Evolutionary conservation across 2,113 vertebrate species (phyloP).

Genomic region (Hyla sarda): DNA sequence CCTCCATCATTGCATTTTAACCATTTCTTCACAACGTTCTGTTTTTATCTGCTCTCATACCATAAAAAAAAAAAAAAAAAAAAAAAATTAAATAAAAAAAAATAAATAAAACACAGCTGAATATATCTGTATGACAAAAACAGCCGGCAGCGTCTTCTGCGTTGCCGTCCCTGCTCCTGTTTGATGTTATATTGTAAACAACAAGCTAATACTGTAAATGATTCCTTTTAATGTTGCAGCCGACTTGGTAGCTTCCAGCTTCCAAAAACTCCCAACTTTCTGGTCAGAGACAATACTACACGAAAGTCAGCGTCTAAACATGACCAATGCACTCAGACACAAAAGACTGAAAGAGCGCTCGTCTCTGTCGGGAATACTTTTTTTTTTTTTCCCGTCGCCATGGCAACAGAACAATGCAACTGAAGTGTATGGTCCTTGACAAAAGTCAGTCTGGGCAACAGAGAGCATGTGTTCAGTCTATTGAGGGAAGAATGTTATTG

Average conservation of each 20-base stretch:
- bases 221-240: background rate
- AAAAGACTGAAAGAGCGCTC: background rate
- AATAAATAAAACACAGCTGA: background rate
- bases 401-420: constrained; percentile 31
- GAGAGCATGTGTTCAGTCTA: constrained; percentile 5
- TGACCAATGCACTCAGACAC: constrained; percentile 15
- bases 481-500: constrained; percentile 10
- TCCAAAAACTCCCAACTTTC: background rate
- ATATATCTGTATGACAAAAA: background rate
- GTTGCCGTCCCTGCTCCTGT: background rate
- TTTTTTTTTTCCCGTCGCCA: background rate
- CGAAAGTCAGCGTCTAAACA: constrained; percentile 15
- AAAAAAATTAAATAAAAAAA: background rate
- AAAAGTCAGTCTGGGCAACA: background rate
- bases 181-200: constrained; percentile 1
- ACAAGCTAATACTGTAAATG: background rate
- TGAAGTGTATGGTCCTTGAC: constrained; percentile 33
- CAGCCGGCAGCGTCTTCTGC: background rate
- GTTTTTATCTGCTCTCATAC: background rate
- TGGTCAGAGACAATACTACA: background rate
- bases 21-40: background rate
- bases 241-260: background rate
- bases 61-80: background rate
- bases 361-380: constrained; percentile 15
- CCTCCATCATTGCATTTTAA: too few relatives aligned